Evolutionary conservation across 2,888 invertebrate genomes (phyloP).

Genomic region (Amphipyra tragopoginis): DNA sequence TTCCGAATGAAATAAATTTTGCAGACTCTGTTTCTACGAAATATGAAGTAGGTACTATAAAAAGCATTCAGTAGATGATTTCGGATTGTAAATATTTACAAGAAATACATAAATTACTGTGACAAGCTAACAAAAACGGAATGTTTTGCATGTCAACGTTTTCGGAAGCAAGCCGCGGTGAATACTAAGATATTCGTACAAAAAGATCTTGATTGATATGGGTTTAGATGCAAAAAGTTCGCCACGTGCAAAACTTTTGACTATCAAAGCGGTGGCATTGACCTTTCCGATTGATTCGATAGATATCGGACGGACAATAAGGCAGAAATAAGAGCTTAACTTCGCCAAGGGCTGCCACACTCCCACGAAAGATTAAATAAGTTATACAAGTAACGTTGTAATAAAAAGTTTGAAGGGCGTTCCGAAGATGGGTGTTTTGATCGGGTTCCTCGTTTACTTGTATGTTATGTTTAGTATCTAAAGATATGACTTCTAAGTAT

Average conservation of each 20-base stretch:
- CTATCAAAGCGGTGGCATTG: constrained; percentile 65
- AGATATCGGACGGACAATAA: constrained; percentile 66
- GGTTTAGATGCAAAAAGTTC: constrained; percentile 58
- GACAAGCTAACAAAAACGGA: constrained; percentile 20
- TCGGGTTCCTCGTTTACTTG: constrained; percentile 23
- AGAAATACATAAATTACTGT: not conserved
- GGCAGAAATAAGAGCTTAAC: constrained; percentile 50
- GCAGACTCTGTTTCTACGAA: not conserved
- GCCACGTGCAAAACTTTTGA: constrained; percentile 62
- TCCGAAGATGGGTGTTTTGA: constrained; percentile 36
- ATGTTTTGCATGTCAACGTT: constrained; percentile 42
- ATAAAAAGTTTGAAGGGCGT: constrained; percentile 40
- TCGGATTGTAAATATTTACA: too few relatives aligned
- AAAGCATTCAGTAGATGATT: too few relatives aligned
- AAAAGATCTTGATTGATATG: constrained; percentile 58
- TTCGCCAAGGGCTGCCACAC: constrained; percentile 47
- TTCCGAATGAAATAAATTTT: constrained; percentile 5
- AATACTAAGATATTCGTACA: constrained; percentile 39
- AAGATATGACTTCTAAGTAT: constrained; percentile 29
- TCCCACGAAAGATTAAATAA: constrained; percentile 42
- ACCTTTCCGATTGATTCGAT: constrained; percentile 66
- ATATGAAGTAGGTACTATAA: too few relatives aligned
- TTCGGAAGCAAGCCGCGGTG: constrained; percentile 29
- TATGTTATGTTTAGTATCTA: constrained; percentile 45
- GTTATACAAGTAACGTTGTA: constrained; percentile 20